These are phyloP conservation scores for Morus bassanus DNA, from an alignment of 2,797 vertebrate species.

Conservation along the genomic window DNA sequence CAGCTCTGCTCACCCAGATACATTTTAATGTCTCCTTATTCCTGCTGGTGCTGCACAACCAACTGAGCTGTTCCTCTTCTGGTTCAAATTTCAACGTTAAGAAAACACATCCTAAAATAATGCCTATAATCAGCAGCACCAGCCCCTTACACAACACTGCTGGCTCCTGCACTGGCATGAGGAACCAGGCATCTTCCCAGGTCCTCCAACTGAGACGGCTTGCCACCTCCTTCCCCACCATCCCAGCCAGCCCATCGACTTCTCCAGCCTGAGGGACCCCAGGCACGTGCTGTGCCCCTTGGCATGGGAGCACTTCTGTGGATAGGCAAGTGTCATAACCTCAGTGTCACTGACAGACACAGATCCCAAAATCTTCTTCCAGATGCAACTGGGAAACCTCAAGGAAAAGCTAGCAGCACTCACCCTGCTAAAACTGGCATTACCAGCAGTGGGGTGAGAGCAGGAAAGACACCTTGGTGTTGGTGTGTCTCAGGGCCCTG, in stretches of 20 bases:
- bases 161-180: background rate
- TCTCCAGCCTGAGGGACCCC: background rate
- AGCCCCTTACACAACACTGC: background rate
- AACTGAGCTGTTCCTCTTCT: background rate
- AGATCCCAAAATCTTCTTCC: background rate
- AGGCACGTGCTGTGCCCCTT: rapidly evolving
- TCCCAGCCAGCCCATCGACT: background rate
- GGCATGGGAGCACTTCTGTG: background rate
- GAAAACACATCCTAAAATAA: background rate
- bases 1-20: conserved; percentile 2
- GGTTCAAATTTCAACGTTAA: background rate
- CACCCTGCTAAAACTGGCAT: background rate
- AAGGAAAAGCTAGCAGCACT: background rate
- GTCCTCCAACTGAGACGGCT: rapidly evolving
- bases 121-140: background rate
- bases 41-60: background rate
- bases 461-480: background rate
- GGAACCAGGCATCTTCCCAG: background rate
- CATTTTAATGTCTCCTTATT: conserved; percentile 19
- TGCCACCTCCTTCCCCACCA: background rate
- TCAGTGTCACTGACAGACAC: background rate
- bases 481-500: background rate
- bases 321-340: background rate
- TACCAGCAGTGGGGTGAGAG: background rate
- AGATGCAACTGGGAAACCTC: background rate